A percentile compares a stretch with the other conserved stretches of the same genome.
Evolutionary conservation across 2,888 invertebrate species (phyloP).

Genomic region (Nephrotoma flavescens): DNA sequence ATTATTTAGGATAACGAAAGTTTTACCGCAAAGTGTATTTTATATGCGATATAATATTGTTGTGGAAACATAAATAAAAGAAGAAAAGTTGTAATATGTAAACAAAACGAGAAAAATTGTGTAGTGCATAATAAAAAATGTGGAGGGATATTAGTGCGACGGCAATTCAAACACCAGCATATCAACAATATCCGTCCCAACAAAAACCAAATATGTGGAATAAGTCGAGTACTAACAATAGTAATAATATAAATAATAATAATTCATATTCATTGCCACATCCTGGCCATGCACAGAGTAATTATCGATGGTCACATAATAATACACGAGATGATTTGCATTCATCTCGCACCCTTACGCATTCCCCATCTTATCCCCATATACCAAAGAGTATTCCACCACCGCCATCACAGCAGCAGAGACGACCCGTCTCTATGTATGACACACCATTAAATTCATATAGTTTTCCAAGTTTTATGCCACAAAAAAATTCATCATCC

Average conservation of each 20-base stretch:
- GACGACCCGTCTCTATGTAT: constrained; percentile 15
- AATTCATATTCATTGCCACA: constrained; percentile 18
- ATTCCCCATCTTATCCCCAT: constrained; percentile 16
- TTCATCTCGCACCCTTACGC: constrained; percentile 10
- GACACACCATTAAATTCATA: constrained; percentile 13
- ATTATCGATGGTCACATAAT: constrained; percentile 15
- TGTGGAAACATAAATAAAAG: not conserved
- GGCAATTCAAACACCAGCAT: constrained; percentile 8
- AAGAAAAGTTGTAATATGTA: not conserved
- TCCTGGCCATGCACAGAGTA: constrained; percentile 19
- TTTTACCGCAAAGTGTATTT: not conserved
- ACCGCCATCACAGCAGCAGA: constrained; percentile 7
- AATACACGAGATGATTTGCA: constrained; percentile 11
- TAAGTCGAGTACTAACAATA: not conserved
- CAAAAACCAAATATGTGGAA: constrained; percentile 1
- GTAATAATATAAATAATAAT: not conserved
- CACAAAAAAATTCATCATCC: not conserved
- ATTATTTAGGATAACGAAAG: not conserved
- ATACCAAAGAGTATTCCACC: constrained; percentile 13
- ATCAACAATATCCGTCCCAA: constrained; percentile 8
- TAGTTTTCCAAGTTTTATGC: constrained; percentile 8
- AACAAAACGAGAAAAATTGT: not conserved
- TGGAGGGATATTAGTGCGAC: constrained; percentile 9
- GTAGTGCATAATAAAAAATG: constrained; percentile 6
- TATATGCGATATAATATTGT: not conserved